Conservation (phyloP, 1,140 invertebrate species). For the Chlorops oryzae region DNA sequence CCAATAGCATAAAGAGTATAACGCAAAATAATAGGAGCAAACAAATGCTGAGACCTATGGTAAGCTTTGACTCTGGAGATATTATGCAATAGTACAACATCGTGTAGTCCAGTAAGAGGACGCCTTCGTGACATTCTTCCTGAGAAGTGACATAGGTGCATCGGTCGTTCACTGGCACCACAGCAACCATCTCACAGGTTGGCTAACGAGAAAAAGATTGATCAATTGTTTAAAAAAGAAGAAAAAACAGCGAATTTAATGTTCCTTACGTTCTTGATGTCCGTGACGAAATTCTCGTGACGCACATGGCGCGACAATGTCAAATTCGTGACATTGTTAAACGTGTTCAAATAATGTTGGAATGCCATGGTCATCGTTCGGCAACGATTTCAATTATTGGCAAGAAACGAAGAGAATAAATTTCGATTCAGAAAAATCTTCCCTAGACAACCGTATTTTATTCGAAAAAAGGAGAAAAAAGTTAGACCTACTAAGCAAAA, state of each 20-base stretch:
- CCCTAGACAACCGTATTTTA: too few relatives aligned
- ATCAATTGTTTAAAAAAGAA: too few relatives aligned
- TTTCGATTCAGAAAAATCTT: too few relatives aligned
- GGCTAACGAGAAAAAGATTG: too few relatives aligned
- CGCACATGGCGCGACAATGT: conserved; percentile 3
- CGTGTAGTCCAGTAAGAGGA: conserved; percentile 7
- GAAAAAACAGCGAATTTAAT: too few relatives aligned
- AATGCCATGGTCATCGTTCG: too few relatives aligned
- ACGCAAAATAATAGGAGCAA: conserved; percentile 6
- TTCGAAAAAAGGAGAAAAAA: too few relatives aligned
- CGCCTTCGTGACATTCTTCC: neutral
- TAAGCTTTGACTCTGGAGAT: neutral
- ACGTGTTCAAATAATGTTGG: too few relatives aligned
- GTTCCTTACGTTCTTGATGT: neutral
- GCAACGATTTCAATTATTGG: too few relatives aligned
- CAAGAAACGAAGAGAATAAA: too few relatives aligned
- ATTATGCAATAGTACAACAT: conserved; percentile 7
- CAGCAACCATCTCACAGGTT: conserved; percentile 9
- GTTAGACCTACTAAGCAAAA: too few relatives aligned
- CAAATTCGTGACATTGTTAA: neutral
- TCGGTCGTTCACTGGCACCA: conserved; percentile 9
- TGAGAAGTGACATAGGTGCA: conserved; percentile 10
- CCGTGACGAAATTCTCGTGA: conserved; percentile 6
- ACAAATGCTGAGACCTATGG: neutral
- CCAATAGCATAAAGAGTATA: conserved; percentile 11